Evolutionary conservation across 2,113 vertebrate genomes (phyloP).

Genomic region (Gulo gulo): DNA sequence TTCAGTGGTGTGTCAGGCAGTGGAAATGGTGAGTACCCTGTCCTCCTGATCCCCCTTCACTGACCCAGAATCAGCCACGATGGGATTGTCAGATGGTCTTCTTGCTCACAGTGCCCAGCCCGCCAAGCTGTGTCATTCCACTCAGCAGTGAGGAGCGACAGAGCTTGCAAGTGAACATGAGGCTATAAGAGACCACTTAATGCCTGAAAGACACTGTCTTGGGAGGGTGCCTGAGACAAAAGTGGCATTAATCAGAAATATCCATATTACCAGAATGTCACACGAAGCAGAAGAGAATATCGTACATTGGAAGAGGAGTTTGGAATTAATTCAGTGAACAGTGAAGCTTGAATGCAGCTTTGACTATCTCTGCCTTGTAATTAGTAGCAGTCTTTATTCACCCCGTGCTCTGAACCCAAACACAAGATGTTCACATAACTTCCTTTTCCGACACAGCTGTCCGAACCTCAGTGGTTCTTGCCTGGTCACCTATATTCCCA

Average conservation of each 20-base stretch:
- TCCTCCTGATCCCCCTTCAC: not conserved
- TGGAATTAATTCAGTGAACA: slow-evolving; percentile 17
- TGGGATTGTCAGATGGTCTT: not conserved
- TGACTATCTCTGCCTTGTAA: not conserved
- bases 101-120: not conserved
- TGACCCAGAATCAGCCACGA: not conserved
- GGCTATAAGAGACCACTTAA: not conserved
- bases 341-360: not conserved
- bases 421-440: not conserved
- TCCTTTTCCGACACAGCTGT: not conserved
- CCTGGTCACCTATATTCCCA: accelerated
- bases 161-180: not conserved
- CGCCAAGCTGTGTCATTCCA: not conserved
- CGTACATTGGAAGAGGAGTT: not conserved
- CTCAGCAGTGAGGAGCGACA: not conserved
- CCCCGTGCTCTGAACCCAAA: not conserved
- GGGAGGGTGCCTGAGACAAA: not conserved
- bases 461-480: not conserved
- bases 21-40: not conserved
- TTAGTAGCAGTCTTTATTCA: not conserved
- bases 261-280: not conserved
- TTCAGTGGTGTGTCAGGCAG: not conserved
- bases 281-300: not conserved
- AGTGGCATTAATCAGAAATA: not conserved
- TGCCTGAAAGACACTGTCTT: not conserved